Evolutionary conservation across 2,113 vertebrate species (phyloP), one percentile per base, ranked within the genome.

Genomic region (Leptobrachium ailaonicum): DNA sequence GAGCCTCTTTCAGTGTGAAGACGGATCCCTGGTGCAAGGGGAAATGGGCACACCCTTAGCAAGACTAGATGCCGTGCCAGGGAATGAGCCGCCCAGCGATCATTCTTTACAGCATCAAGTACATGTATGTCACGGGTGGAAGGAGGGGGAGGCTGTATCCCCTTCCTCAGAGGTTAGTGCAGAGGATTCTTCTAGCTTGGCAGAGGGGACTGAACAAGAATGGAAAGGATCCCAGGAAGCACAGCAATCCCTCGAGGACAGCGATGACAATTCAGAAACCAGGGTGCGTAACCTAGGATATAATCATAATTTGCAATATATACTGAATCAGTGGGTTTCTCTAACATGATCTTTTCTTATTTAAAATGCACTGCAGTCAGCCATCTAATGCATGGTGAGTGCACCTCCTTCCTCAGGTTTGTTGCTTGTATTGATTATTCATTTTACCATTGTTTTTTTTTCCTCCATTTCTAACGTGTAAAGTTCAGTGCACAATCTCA

Each of bases 1-100:
- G 50, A 92, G 86, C 40, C 91, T 98, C 50, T 87, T 98, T 83
- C 87, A 88, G 79, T 90, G 82, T 0, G 92, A 94, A 41, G 90
- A 88, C 5, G 82, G 84, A 0, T 6, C 83, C 56, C 75, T 84
- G 4, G 4, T 71, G 0, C 83, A 85, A 14, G 9, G 77, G 1
- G 1, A 2, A 0, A 0, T 58, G 0, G 67, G 77, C 6, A 73
- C 41, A 0, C 79, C 87, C 1, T 40, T 89, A 68, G 87, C 86
- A 40, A 0, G 1, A 13, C 84, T 85, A 0, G 0, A 80, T 0
- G 32, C 71, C 2, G 66, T 87, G 45, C 40, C 77, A 3, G 45
- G 20, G 14, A 80, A n/a, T 32, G 62, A 73, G 10, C 13, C 68
- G 7, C 84, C 74, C 80, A 66, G 53, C 77, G 82, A 3, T 47